These are phyloP conservation scores for Ctena decussata DNA, from an alignment of 2,888 invertebrate species.

Conservation along the genomic window DNA sequence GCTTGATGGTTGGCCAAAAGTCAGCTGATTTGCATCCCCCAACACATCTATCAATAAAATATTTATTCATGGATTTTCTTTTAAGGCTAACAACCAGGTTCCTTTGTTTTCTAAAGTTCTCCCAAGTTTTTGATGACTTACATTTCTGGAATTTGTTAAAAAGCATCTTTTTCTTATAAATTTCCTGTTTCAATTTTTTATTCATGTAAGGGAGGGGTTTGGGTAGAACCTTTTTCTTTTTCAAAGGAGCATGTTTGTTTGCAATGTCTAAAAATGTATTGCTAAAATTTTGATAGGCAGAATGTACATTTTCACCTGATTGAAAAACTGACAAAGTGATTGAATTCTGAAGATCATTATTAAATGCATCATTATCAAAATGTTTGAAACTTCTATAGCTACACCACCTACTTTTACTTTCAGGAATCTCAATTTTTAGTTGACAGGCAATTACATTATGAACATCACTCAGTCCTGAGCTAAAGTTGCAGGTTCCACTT, in stretches of 20 bases:
- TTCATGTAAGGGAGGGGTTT: background rate
- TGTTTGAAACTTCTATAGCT: too few species aligned
- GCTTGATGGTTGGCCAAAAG: slow-evolving; percentile 1
- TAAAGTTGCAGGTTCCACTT: background rate
- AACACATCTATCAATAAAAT: too few species aligned
- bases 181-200: slow-evolving; percentile 13
- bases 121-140: slow-evolving; percentile 22
- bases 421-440: too few species aligned
- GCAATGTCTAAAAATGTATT: background rate
- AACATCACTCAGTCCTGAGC: background rate
- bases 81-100: slow-evolving; percentile 16
- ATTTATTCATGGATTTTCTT: background rate
- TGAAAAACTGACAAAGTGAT: background rate
- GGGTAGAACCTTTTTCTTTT: background rate
- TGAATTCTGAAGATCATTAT: background rate
- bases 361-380: background rate
- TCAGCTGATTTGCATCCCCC: too few species aligned
- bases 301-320: background rate
- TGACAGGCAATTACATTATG: too few species aligned
- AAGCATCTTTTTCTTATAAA: slow-evolving; percentile 25
- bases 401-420: too few species aligned
- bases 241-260: background rate
- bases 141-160: background rate
- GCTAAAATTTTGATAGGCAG: background rate
- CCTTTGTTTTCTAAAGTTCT: background rate